These are phyloP conservation scores for Macrotrachela quadricornifera DNA, from an alignment of 1,140 invertebrate species.

Conservation along the genomic window DNA sequence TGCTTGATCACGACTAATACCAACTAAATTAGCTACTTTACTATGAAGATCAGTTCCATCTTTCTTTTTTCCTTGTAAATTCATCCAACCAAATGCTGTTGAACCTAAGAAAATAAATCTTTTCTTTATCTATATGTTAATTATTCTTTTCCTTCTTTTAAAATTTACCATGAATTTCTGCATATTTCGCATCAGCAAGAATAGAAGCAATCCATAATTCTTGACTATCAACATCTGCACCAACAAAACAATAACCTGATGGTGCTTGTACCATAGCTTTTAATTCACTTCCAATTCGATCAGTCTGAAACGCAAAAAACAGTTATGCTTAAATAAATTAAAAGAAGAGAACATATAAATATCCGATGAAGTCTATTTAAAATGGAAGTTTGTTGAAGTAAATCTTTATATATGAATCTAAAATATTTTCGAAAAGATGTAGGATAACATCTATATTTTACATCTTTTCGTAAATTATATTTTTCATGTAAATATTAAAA, in stretches of 20 bases:
- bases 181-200: conserved; percentile 60
- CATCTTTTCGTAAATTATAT: no score
- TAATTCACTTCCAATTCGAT: conserved; percentile 78
- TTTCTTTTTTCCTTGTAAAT: conserved; percentile 60
- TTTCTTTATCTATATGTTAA: background rate
- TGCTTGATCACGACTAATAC: conserved; percentile 72
- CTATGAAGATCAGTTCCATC: conserved; percentile 87
- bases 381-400: no score
- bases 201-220: conserved; percentile 94
- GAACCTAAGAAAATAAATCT: conserved; percentile 35
- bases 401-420: no score
- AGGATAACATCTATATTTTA: no score
- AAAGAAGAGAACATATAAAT: no score
- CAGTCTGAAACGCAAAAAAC: no score
- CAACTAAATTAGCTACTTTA: conserved; percentile 66
- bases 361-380: no score
- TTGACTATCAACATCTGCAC: conserved; percentile 95
- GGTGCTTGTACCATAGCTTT: conserved; percentile 81
- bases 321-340: no score
- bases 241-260: conserved; percentile 66
- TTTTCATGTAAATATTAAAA: no score
- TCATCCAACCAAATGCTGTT: conserved; percentile 87
- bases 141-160: background rate
- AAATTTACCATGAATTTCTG: conserved; percentile 33
- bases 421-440: no score